Evolutionary conservation across 35 echinoderm and acorn worm genomes (phyloP), one percentile per base, ranked within the genome.

Genomic region (Patiria miniata): DNA sequence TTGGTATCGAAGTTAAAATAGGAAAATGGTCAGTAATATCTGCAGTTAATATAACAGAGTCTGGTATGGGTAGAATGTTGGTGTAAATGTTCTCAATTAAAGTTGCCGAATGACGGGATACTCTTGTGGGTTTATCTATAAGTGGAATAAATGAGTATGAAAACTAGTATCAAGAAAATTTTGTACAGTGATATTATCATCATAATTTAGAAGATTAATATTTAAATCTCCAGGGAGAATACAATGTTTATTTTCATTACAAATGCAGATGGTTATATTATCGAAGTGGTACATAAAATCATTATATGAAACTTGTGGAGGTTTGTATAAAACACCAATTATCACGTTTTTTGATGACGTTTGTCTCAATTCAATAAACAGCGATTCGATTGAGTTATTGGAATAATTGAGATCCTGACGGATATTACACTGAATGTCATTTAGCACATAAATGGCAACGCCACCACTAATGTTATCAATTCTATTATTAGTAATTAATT

Each of bases 401-500:
- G 58, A 7, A 19, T 61, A 61, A 61, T 19, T 61, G 18, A 61
- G 58, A 61, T 61, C 58, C 18, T 61, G 58, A 5, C 58, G 5
- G 5, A 61, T 61, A 61, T 61, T 61, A 19, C 5, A 61, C 58
- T 19, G 58, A 61, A 61, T 61, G 18, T 61, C 58, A 61, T 5
- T 7, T 29, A 7, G 58, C 5, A 7, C 18, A 61, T 61, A 61
- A 7, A 61, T 7, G 58, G 58, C 58, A 61, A 61, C 58, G 18
- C 58, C 58, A 5, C 58, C 18, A 61, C 58, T 17, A 61, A 61
- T n/a, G 17, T 61, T 61, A 19, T n/a, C n/a, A 61, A 19, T 61
- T 61, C 58, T 61, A 29, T 61, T 61, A 19, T n/a, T n/a, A n/a
- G n/a, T n/a, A n/a, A n/a, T n/a, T n/a, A 61, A 19, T 61, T 61